These are phyloP conservation scores for Iguana delicatissima DNA, from an alignment of 2,797 vertebrate genomes.

Conservation along the genomic window DNA sequence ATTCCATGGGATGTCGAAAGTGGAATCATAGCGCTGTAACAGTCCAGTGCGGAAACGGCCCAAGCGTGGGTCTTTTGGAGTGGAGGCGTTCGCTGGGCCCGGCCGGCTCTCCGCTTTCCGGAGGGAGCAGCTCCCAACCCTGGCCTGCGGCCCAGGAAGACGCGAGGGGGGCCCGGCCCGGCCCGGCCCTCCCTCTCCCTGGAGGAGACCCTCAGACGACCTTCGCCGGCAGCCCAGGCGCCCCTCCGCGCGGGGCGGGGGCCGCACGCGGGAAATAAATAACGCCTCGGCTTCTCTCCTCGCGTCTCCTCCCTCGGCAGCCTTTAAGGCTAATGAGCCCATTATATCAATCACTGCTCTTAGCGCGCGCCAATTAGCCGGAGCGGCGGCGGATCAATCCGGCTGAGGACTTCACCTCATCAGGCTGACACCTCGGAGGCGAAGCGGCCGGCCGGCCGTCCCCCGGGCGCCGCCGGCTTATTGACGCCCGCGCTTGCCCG, in stretches of 20 bases:
- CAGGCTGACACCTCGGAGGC: conserved; percentile 65
- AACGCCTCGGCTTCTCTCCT: rapidly evolving
- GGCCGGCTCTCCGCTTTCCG: too few relatives aligned
- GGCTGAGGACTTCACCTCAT: conserved; percentile 71
- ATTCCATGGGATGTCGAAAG: too few relatives aligned
- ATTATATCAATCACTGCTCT: conserved; percentile 40
- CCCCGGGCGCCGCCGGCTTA: conserved; percentile 69
- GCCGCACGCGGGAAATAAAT: neutral
- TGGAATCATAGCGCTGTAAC: too few relatives aligned
- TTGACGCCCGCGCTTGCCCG: conserved; percentile 66
- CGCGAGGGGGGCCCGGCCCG: too few relatives aligned
- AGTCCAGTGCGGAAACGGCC: too few relatives aligned
- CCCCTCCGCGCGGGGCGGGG: neutral
- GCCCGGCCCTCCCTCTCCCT: neutral
- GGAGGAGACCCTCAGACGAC: conserved; percentile 30
- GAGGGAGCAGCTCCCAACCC: too few relatives aligned
- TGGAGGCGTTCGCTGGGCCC: too few relatives aligned
- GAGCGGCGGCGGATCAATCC: conserved; percentile 69
- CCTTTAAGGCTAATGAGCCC: conserved; percentile 36
- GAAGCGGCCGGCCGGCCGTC: neutral
- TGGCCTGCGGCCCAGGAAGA: too few relatives aligned
- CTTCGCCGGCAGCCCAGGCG: neutral
- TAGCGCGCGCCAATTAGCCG: neutral
- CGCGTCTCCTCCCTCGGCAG: neutral
- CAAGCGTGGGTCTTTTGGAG: too few relatives aligned